These are phyloP conservation scores for Hyperopisus bebe DNA, from an alignment of 2,113 vertebrate genomes.

Conservation along the genomic window DNA sequence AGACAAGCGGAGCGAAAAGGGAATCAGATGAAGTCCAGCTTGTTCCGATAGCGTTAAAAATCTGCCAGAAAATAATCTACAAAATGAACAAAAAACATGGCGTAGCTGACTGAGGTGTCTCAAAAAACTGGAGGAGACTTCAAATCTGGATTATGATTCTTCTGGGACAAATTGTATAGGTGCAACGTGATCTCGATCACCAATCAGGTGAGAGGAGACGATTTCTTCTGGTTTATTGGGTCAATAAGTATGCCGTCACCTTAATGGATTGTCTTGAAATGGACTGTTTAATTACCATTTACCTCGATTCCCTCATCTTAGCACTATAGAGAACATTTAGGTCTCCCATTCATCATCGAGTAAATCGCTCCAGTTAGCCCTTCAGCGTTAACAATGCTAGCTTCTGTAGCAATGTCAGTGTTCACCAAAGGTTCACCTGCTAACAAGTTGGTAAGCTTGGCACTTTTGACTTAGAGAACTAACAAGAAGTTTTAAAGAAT, in stretches of 20 bases:
- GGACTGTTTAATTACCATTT: neutral
- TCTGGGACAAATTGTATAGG: neutral
- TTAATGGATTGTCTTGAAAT: slow-evolving; percentile 14
- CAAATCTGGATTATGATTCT: neutral
- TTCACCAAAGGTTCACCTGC: neutral
- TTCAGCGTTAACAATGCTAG: neutral
- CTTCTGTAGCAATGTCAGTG: neutral
- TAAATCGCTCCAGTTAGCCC: neutral
- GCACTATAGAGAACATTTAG: neutral
- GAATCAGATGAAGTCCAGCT: neutral
- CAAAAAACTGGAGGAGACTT: neutral
- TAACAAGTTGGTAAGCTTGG: neutral
- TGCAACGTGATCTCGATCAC: neutral
- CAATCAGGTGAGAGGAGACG: neutral
- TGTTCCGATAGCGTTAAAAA: neutral
- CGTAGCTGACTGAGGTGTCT: neutral
- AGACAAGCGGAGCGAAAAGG: neutral
- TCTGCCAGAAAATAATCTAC: neutral
- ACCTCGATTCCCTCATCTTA: neutral
- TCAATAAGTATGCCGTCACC: neutral
- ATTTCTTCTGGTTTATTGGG: neutral
- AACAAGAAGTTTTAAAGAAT: neutral
- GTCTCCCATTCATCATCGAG: neutral
- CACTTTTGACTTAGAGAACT: neutral
- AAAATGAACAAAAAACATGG: neutral